Evolutionary conservation across 2,888 invertebrate genomes (phyloP).

Genomic region (Drosophila cracens): DNA sequence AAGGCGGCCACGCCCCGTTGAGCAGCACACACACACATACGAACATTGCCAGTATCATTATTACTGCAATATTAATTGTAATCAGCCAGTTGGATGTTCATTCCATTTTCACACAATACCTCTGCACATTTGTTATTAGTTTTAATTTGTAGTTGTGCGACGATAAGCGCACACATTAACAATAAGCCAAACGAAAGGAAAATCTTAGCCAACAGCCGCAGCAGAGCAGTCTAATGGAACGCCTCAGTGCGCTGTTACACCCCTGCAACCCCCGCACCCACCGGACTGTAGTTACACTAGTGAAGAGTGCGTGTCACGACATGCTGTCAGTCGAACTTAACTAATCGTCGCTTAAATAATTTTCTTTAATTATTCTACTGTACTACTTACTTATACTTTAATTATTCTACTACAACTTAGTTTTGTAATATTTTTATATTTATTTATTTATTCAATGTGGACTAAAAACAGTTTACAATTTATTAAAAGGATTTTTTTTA

Average conservation of each 20-base stretch:
- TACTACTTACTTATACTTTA: too few species aligned
- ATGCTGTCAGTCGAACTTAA: neutral
- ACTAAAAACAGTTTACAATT: neutral
- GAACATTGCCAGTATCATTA: slow-evolving; percentile 21
- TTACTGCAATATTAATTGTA: slow-evolving; percentile 28
- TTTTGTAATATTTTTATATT: neutral
- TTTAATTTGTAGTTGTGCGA: slow-evolving; percentile 50
- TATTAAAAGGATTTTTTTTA: neutral
- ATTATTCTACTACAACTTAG: neutral
- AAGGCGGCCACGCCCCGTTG: slow-evolving; percentile 33
- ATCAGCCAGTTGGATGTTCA: slow-evolving; percentile 28
- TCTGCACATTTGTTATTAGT: slow-evolving; percentile 40
- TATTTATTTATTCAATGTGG: neutral
- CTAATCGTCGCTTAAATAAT: neutral
- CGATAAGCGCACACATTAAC: slow-evolving; percentile 54
- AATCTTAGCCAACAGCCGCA: slow-evolving; percentile 25
- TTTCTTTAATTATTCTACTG: neutral
- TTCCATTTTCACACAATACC: slow-evolving; percentile 46
- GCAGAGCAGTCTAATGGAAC: slow-evolving; percentile 21
- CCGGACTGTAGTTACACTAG: neutral
- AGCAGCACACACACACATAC: slow-evolving; percentile 7
- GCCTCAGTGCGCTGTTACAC: slow-evolving; percentile 26
- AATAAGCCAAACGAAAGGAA: slow-evolving; percentile 46
- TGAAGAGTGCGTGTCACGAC: slow-evolving; percentile 45
- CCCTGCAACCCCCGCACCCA: neutral